Evolutionary conservation across 2,113 vertebrate genomes (phyloP).

Genomic region (Sapajus apella): DNA sequence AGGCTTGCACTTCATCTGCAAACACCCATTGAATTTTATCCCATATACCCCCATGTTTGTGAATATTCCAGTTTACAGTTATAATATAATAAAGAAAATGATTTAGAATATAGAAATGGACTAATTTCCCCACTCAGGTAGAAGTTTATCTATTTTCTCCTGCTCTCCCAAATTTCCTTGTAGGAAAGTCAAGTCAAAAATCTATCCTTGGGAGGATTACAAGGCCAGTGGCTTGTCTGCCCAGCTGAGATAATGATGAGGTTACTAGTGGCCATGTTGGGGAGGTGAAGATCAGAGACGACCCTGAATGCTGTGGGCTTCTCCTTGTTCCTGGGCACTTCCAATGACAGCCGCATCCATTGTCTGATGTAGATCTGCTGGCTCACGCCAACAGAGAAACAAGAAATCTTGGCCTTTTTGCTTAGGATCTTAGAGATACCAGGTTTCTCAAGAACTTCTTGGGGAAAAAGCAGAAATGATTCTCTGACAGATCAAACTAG

Average conservation of each 20-base stretch:
- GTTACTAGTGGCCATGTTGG: not conserved
- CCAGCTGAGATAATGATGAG: too few relatives aligned
- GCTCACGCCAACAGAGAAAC: not conserved
- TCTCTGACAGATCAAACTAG: not conserved
- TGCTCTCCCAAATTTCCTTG: not conserved
- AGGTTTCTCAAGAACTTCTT: slow-evolving; percentile 36
- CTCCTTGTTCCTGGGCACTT: not conserved
- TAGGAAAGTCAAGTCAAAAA: too few relatives aligned
- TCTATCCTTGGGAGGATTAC: too few relatives aligned
- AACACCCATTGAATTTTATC: not conserved
- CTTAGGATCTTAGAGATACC: not conserved
- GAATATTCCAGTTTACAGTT: not conserved
- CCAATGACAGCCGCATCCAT: too few relatives aligned
- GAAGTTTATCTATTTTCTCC: not conserved
- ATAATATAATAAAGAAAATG: not conserved
- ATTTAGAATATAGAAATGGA: not conserved
- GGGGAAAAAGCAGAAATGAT: not conserved
- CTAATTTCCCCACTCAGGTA: not conserved
- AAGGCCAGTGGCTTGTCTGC: not conserved
- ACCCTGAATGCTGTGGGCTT: not conserved
- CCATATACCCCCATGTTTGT: not conserved
- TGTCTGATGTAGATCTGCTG: not conserved
- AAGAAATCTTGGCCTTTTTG: not conserved
- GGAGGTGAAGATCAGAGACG: not conserved
- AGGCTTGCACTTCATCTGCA: not conserved